Evolutionary conservation across 1,140 invertebrate species (phyloP).

Genomic region (Phocides pigmalion): DNA sequence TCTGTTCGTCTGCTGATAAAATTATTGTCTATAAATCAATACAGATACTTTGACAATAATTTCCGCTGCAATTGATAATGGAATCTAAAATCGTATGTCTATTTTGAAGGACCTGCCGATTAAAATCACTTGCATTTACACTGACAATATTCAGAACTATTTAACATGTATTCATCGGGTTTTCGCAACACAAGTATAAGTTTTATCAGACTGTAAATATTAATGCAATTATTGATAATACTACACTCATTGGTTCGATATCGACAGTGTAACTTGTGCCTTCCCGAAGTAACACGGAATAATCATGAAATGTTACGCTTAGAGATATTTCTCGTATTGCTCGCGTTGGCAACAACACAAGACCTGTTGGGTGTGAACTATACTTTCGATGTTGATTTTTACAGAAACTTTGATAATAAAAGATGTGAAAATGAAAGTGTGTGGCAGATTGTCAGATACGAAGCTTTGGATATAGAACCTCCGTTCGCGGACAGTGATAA

Average conservation of each 20-base stretch:
- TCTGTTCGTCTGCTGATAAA: too few species aligned
- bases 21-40: too few species aligned
- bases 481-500: constrained; percentile 24
- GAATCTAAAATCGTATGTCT: too few species aligned
- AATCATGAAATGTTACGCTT: constrained; percentile 39
- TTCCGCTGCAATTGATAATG: too few species aligned
- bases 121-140: constrained; percentile 11
- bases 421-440: constrained; percentile 19
- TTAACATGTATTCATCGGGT: neutral
- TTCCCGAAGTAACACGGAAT: constrained; percentile 18
- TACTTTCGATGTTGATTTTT: constrained; percentile 33
- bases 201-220: constrained; percentile 14
- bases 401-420: constrained; percentile 26
- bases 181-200: neutral
- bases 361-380: constrained; percentile 35
- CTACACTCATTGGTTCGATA: neutral
- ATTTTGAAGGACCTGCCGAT: neutral
- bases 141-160: constrained; percentile 11
- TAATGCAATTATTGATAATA: constrained; percentile 13
- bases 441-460: constrained; percentile 37
- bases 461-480: constrained; percentile 7
- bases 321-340: constrained; percentile 7
- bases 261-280: constrained; percentile 9
- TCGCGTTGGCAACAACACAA: constrained; percentile 12
- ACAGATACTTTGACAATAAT: too few species aligned